Evolutionary conservation across 2,797 vertebrate species (phyloP), one percentile per base, ranked within the genome.

Genomic region (Gobio occitaniae): DNA sequence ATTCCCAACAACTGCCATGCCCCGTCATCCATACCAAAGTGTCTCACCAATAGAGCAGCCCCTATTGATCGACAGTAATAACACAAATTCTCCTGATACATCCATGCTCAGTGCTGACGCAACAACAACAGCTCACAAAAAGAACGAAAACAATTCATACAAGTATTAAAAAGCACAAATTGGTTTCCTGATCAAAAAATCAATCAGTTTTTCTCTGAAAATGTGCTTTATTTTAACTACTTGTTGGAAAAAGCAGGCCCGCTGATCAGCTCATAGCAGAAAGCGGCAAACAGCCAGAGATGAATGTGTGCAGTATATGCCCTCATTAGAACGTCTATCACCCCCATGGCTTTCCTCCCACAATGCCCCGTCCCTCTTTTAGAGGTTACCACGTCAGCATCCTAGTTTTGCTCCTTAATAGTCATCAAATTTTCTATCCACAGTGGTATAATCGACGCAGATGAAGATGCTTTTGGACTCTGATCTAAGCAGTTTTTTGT

Each of bases 1-100:
- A 96, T 96, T 95, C 94, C 94, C 93, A 95, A 94, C 95, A 95
- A 95, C 94, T 92, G 92, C 82, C 61, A 92, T 88, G 92, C 91
- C 92, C 92, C 93, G 92, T 94, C 94, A 93, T 93, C 94, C 94
- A 95, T 94, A 94, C 93, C 92, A 94, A 91, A 90, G 85, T 91
- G 93, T 92, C 92, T 92, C 90, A 91, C 92, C 92, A 86, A 89
- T 90, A 87, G 91, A 92, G 91, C 92, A 86, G 88, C 82, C 56
- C 32, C 91, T 93, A 95, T 94, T 93, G 95, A 95, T 95, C 93
- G 90, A 87, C 90, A 90, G 91, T 90, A 92, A 92, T 88, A 88
- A 91, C 88, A 88, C 68, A 92, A 89, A 83, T 68, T 84, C 88
- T 88, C 89, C 80, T 59, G 86, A 88, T 90, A 90, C 89, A 83